phyloP scores from a whole-genome alignment of 35 echinoderm and acorn worm genomes.

The Acanthaster planci region DNA sequence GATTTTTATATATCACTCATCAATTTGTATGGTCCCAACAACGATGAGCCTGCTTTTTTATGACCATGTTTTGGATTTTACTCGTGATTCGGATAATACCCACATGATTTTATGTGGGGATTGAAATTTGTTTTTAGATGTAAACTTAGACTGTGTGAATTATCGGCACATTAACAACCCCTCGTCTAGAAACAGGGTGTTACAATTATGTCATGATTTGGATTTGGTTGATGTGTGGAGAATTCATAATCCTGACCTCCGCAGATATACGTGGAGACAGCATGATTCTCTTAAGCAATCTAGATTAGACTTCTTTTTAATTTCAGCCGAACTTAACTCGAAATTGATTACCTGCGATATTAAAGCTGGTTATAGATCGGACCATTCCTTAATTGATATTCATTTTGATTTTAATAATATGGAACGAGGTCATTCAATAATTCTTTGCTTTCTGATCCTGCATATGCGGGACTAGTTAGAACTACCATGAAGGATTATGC shows the following conservation, averaged over 20 bases:
- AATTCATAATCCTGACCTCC: too few species aligned
- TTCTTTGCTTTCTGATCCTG: too few species aligned
- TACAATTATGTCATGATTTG: too few species aligned
- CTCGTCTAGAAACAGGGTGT: too few species aligned
- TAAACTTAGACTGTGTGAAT: background rate
- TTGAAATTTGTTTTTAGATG: constrained; percentile 7
- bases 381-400: background rate
- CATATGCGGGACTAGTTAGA: constrained; percentile 15
- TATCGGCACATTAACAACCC: background rate
- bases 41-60: constrained; percentile 1
- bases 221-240: too few species aligned
- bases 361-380: background rate
- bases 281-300: too few species aligned
- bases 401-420: background rate
- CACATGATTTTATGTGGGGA: too few species aligned
- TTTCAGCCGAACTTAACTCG: background rate
- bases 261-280: too few species aligned
- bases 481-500: constrained; percentile 25
- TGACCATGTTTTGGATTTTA: background rate
- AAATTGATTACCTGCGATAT: constrained; percentile 17
- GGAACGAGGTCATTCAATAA: constrained; percentile 26
- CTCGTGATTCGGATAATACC: background rate
- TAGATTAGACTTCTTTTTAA: too few species aligned
- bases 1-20: background rate
- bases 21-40: background rate